Conservation (phyloP, 2,113 vertebrate species). For the Sebastes fasciatus region DNA sequence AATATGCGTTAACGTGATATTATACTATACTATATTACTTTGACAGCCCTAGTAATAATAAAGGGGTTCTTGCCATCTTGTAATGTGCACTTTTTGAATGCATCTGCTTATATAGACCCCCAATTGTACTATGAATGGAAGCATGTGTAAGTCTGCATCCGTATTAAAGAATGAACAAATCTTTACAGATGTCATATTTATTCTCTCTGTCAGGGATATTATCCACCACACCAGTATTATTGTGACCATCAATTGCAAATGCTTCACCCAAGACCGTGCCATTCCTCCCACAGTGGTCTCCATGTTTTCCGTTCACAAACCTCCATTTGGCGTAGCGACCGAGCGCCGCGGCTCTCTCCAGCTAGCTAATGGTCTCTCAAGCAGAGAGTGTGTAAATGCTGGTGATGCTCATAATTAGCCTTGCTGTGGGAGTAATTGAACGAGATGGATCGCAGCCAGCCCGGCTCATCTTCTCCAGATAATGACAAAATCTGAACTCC, state of each 20-base stretch:
- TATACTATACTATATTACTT: too few species aligned
- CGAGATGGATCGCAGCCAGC: constrained; percentile 49
- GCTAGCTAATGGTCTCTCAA: constrained; percentile 50
- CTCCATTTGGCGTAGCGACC: constrained; percentile 46
- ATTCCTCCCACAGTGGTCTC: constrained; percentile 3
- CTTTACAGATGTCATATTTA: not conserved
- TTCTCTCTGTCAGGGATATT: not conserved
- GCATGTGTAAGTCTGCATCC: not conserved
- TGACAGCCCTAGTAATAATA: too few species aligned
- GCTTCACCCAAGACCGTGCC: constrained; percentile 12
- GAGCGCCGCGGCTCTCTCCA: constrained; percentile 1
- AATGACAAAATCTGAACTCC: constrained; percentile 38
- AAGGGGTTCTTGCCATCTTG: not conserved
- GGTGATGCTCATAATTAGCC: constrained; percentile 62
- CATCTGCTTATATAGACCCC: not conserved
- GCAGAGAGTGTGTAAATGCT: constrained; percentile 63
- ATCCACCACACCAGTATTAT: not conserved
- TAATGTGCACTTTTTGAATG: not conserved
- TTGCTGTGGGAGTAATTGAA: constrained; percentile 69
- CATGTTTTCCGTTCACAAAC: constrained; percentile 19
- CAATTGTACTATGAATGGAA: too few species aligned
- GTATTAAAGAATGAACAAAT: not conserved
- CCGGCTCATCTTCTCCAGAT: constrained; percentile 43
- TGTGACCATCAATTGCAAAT: constrained; percentile 20
- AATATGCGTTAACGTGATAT: too few species aligned